Base-by-base conservation (phyloP, 2,888 invertebrate species). In the Tachina grossa region DNA sequence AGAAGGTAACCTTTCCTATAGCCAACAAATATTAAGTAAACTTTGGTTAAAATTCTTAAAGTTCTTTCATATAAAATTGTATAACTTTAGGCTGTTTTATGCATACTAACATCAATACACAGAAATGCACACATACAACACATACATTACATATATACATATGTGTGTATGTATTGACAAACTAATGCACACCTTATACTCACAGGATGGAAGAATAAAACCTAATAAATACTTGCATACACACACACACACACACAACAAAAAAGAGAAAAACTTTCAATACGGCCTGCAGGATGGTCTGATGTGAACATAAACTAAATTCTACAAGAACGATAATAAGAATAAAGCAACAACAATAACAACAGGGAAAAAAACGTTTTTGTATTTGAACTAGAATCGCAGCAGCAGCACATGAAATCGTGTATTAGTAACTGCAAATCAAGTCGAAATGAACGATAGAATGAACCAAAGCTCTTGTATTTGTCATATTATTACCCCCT, bases 1-100 rank as follows among this genome's bases (percentile, higher is more conserved):
- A 75, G 71, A 74, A 82, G 74, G 59, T 49, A 78, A 84, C 65
- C 49, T 65, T 66, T 49, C 55, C 65, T 63, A 57, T 53, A 22
- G 66, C 69, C 6, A 71, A 85, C 78, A 79, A 78, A 85, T 82
- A 82, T 71, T 78, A 63, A 69, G 57, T 39, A 79, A 85, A 85
- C 79, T 85, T 85, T 83, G 78, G 75, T 75, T 85, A 76, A 83
- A 74, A 85, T 83, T 83, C 78, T 83, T 85, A 79, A 83, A 82
- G 82, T 85, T 83, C 78, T 85, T 77, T 78, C 79, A 79, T 83
- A 79, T 83, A 66, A 76, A 78, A 76, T 75, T 72, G 77, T 65
- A 76, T 57, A 47, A 78, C 85, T 78, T 59, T 10, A 75, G 82
- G 85, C 85, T 49, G 63, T 77, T 78, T 63, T 14, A 59, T 72